Evolutionary conservation across 2,113 vertebrate species (phyloP).

Genomic region (Amphiprion percula): DNA sequence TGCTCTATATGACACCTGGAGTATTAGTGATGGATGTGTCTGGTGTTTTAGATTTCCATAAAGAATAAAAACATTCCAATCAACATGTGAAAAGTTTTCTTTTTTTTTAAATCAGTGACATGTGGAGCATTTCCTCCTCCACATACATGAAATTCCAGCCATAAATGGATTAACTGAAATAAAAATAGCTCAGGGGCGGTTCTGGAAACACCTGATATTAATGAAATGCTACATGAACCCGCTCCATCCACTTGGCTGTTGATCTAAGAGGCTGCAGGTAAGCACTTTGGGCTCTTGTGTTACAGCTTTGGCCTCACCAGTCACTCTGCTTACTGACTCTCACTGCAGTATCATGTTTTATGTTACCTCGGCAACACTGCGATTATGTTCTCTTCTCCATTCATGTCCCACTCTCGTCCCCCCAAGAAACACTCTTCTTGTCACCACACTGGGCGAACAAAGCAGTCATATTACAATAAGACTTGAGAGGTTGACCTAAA

Average conservation of each 20-base stretch:
- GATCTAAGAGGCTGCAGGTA: slow-evolving; percentile 47
- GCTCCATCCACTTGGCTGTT: slow-evolving; percentile 22
- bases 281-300: slow-evolving; percentile 51
- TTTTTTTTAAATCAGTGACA: background rate
- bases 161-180: slow-evolving; percentile 12
- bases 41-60: slow-evolving; percentile 9
- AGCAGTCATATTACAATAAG: slow-evolving; percentile 40
- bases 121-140: slow-evolving; percentile 14
- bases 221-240: slow-evolving; percentile 9
- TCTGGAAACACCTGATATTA: slow-evolving; percentile 27
- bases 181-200: background rate
- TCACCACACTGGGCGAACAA: slow-evolving; percentile 56
- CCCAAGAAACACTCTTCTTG: slow-evolving; percentile 67
- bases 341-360: slow-evolving; percentile 72
- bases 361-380: slow-evolving; percentile 78
- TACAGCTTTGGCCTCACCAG: slow-evolving; percentile 58
- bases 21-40: background rate
- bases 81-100: background rate
- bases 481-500: slow-evolving; percentile 45
- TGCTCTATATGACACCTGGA: background rate
- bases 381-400: slow-evolving; percentile 78
- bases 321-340: slow-evolving; percentile 56
- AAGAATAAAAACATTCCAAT: background rate
- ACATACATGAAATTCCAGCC: slow-evolving; percentile 8
- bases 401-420: slow-evolving; percentile 70